phyloP scores from a whole-genome alignment of 2,888 invertebrate species.

The Phyto melanocephala region DNA sequence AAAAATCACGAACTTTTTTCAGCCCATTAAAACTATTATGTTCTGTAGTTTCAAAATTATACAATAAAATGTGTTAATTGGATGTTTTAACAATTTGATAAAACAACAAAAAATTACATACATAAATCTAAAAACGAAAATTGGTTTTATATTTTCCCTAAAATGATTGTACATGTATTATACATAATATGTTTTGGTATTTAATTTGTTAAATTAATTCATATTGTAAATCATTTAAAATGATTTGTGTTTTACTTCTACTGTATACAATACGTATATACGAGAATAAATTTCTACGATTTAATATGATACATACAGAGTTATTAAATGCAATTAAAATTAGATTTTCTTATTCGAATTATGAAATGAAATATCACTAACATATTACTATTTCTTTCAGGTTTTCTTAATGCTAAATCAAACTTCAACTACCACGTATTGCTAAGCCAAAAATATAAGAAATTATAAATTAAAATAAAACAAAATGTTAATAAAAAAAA shows the following conservation, averaged over 20 bases:
- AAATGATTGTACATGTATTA: background rate
- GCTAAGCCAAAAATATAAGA: background rate
- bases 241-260: background rate
- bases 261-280: background rate
- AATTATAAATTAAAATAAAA: background rate
- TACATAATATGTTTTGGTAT: background rate
- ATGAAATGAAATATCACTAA: constrained; percentile 44
- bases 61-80: no score
- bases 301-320: constrained; percentile 69
- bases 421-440: no score
- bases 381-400: constrained; percentile 12
- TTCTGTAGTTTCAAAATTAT: no score
- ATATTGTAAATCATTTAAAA: background rate
- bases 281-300: constrained; percentile 21
- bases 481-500: background rate
- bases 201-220: background rate
- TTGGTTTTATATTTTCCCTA: constrained; percentile 17
- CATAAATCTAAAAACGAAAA: background rate
- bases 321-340: constrained; percentile 40
- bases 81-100: no score
- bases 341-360: constrained; percentile 39
- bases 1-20: no score
- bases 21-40: no score
- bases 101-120: no score
- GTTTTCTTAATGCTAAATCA: background rate